Evolutionary conservation across 64 coral and sea anemone genomes (phyloP), one percentile per base, ranked within the genome.

Genomic region (Trachythela sp.): DNA sequence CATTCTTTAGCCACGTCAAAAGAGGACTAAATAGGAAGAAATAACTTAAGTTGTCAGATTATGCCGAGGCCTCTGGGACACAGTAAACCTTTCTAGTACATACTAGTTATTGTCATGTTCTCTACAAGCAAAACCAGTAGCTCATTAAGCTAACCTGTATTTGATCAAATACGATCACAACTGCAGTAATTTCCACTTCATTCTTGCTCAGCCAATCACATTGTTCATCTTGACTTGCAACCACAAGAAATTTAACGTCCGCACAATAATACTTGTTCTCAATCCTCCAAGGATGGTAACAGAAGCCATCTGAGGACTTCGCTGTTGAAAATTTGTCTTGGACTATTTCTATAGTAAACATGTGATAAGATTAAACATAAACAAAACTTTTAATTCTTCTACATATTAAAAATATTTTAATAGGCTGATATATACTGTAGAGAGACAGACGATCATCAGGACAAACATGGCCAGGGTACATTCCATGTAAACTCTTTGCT

Each of bases 251-350:
- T 22, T 37, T 80, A 35, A 80, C 30, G 34, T 80, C 38, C 34
- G 75, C 38, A 13, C 33, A 38, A 29, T 80, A 80, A 80, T 80
- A 80, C 75, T 80, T 80, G 75, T 80, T 80, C 15, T 80, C 34
- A 37, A 80, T 80, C 34, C 38, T 80, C 75, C 75, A 80, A 38
- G 75, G 75, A 30, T 37, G 20, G 37, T 39, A 80, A 13, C 17
- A 34, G 32, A 38, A 35, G 37, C 75, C 75, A 35, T 37, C 32
- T 0, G 34, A 37, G 13, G 30, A 80, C 22, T 64, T 64, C 22
- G 20, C 20, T n/a, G 56, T 1, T 64, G 56, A 26, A 27, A 20
- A 64, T 64, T 64, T 1, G 1, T 64, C 56, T 64, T 64, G 20
- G 24, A 64, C 56, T n/a, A 64, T 64, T 27, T 64, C 56, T 64